A percentile compares a stretch with the other conserved stretches of the same genome.
These are phyloP conservation scores for Paedocypris micromegethes DNA, from an alignment of 2,797 vertebrate species.

Conservation along the genomic window DNA sequence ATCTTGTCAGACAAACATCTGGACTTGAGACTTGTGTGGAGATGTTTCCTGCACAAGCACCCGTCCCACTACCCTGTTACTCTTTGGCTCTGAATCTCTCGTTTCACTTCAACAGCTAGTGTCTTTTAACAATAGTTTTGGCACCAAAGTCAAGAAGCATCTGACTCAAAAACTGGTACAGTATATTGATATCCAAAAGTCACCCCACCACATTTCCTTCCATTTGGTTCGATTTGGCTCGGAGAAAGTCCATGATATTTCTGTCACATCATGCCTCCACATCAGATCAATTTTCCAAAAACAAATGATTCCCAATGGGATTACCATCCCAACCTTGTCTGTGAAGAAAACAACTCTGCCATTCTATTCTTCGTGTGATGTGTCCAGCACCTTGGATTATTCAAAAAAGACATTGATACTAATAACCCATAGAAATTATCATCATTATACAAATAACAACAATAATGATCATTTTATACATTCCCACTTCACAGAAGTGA, in stretches of 20 bases:
- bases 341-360: conserved; percentile 52
- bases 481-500: conserved; percentile 99
- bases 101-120: background rate
- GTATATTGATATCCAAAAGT: background rate
- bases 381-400: conserved; percentile 97
- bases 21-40: conserved; percentile 39
- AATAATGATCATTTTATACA: conserved; percentile 68
- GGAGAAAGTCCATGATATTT: background rate
- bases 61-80: background rate
- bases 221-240: too few relatives aligned
- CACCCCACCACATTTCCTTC: too few relatives aligned
- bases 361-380: conserved; percentile 73
- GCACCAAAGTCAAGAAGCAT: too few relatives aligned
- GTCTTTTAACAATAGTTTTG: background rate
- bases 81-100: background rate
- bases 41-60: conserved; percentile 20
- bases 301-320: background rate
- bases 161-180: background rate
- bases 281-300: background rate
- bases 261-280: background rate
- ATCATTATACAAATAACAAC: conserved; percentile 78
- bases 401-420: conserved; percentile 48
- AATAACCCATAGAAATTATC: conserved; percentile 67
- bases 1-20: conserved; percentile 45
- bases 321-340: background rate